Evolutionary conservation across 2,113 vertebrate species (phyloP).

Genomic region (Thunnus thynnus): DNA sequence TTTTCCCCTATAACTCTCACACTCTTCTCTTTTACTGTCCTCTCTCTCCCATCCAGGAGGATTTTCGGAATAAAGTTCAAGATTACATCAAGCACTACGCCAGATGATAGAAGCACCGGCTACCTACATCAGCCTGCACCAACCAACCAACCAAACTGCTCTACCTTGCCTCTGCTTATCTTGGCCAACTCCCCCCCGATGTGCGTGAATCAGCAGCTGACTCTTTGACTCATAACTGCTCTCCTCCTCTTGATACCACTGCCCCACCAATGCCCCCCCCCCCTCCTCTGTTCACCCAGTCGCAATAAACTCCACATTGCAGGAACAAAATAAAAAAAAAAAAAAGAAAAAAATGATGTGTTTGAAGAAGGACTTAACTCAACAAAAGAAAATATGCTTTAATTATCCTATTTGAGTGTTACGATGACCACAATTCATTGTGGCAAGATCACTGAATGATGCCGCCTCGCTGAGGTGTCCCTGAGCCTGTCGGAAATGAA

Average conservation of each 20-base stretch:
- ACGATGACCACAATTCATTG: conserved; percentile 11
- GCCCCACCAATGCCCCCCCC: conserved; percentile 7
- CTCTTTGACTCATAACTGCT: conserved; percentile 45
- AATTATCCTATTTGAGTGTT: conserved; percentile 50
- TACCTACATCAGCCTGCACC: conserved; percentile 44
- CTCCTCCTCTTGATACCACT: conserved; percentile 10
- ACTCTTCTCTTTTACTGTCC: background rate
- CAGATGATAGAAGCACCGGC: conserved; percentile 90
- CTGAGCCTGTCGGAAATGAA: conserved; percentile 22
- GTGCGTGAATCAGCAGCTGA: conserved; percentile 65
- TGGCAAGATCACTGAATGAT: background rate
- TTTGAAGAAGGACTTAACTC: conserved; percentile 50
- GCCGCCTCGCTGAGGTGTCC: conserved; percentile 8
- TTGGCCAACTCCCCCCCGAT: conserved; percentile 55
- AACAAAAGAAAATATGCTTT: conserved; percentile 58
- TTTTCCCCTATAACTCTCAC: background rate
- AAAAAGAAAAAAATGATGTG: background rate
- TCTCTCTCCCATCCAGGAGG: conserved; percentile 85
- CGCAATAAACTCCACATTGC: conserved; percentile 67
- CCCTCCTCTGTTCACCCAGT: conserved; percentile 25
- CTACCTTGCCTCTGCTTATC: conserved; percentile 72
- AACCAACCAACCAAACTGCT: conserved; percentile 74
- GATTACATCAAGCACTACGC: conserved; percentile 96
- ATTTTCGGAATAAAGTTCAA: conserved; percentile 94
- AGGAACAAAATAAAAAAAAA: conserved; percentile 28